These are phyloP conservation scores for Aurelia aurita complex sp. Pacific DNA, from an alignment of 30 jellyfish, hydroid and myxozoan species.

Conservation along the genomic window DNA sequence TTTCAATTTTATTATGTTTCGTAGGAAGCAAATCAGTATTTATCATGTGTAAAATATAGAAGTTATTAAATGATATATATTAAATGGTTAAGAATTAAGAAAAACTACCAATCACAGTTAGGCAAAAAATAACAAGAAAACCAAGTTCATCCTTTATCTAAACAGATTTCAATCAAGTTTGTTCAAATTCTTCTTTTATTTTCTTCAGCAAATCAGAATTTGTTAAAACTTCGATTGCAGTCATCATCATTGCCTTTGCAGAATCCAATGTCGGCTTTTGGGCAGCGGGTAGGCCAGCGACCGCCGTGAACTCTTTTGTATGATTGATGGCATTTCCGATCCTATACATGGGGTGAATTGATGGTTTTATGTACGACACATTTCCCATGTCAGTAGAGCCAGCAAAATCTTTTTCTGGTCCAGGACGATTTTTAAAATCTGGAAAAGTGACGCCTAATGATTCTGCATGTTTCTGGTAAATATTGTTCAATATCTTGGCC, in stretches of 20 bases:
- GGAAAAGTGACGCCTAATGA: conserved; percentile 33
- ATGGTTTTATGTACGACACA: conserved; percentile 88
- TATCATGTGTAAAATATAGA: too few relatives aligned
- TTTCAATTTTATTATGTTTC: too few relatives aligned
- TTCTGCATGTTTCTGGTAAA: conserved; percentile 41
- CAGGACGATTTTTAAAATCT: conserved; percentile 10
- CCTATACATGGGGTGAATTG: conserved; percentile 86
- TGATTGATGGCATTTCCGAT: conserved; percentile 70
- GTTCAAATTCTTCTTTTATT: conserved; percentile 48
- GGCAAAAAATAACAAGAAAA: too few relatives aligned
- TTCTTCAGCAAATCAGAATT: conserved; percentile 26
- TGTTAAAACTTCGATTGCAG: conserved; percentile 69
- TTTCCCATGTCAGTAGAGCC: conserved; percentile 97
- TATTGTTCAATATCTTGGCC: conserved; percentile 1
- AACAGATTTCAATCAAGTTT: neutral
- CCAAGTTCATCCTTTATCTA: neutral
- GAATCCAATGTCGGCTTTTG: conserved; percentile 82
- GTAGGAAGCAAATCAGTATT: too few relatives aligned
- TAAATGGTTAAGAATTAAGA: too few relatives aligned
- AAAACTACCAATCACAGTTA: too few relatives aligned
- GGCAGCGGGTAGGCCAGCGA: conserved; percentile 61
- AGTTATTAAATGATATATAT: too few relatives aligned
- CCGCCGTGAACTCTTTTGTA: conserved; percentile 75
- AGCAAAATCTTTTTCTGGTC: conserved; percentile 6
- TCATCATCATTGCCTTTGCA: conserved; percentile 93